These are phyloP conservation scores for Manis javanica DNA, from an alignment of 2,797 vertebrate genomes.

Conservation along the genomic window DNA sequence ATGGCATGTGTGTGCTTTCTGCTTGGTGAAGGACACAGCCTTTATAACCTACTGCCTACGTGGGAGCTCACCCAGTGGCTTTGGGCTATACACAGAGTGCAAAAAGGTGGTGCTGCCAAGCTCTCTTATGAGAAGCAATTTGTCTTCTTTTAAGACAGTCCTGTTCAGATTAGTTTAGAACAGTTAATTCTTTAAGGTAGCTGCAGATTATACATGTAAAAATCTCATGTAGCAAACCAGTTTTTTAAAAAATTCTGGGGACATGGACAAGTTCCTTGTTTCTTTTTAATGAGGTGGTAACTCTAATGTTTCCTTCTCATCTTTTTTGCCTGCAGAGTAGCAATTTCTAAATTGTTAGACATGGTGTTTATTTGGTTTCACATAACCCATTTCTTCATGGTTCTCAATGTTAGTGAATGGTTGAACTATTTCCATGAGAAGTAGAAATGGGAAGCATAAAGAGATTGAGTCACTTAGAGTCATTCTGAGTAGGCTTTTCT, in stretches of 20 bases:
- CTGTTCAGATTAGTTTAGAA: conserved; percentile 20
- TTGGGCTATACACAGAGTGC: not conserved
- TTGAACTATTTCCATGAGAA: not conserved
- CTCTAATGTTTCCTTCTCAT: not conserved
- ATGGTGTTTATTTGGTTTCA: not conserved
- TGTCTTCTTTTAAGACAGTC: conserved; percentile 64
- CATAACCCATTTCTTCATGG: not conserved
- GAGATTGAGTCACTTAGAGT: not conserved
- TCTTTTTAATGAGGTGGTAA: not conserved
- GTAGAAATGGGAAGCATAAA: not conserved
- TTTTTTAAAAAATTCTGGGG: not conserved
- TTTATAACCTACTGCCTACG: not conserved
- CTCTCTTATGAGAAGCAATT: conserved; percentile 51
- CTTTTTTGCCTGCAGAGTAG: not conserved
- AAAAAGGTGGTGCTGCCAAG: not conserved
- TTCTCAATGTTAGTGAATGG: not conserved
- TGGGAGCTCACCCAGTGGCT: not conserved
- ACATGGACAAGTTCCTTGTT: not conserved
- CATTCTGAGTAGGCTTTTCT: not conserved
- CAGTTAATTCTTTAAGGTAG: not conserved
- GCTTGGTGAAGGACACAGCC: not conserved
- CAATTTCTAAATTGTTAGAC: not conserved
- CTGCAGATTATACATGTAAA: not conserved
- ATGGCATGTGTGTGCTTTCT: not conserved
- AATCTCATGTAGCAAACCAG: not conserved